Evolutionary conservation across 1,140 invertebrate genomes (phyloP).

Genomic region (Thalassaphorura encarpata): DNA sequence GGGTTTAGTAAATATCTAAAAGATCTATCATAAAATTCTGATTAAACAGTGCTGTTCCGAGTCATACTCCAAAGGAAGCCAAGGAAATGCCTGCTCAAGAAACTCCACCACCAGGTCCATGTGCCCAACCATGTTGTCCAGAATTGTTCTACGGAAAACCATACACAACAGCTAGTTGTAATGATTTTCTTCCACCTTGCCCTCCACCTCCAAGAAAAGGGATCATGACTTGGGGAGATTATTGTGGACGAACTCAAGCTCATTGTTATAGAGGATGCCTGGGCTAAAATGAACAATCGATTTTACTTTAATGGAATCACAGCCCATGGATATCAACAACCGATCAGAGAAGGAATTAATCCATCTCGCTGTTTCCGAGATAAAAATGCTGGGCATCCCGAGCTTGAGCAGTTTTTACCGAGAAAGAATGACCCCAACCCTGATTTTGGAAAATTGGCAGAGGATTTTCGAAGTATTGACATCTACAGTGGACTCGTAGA

Average conservation of each 20-base stretch:
- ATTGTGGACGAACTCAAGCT: constrained; percentile 6
- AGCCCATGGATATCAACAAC: constrained; percentile 23
- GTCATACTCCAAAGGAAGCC: too few relatives aligned
- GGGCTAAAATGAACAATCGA: constrained; percentile 8
- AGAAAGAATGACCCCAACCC: not conserved
- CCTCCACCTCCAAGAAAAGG: too few relatives aligned
- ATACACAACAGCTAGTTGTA: too few relatives aligned
- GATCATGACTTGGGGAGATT: not conserved
- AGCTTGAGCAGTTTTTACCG: constrained; percentile 15
- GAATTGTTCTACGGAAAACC: too few relatives aligned
- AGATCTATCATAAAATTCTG: too few relatives aligned
- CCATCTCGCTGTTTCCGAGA: constrained; percentile 12
- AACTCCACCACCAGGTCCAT: too few relatives aligned
- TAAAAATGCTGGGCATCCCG: constrained; percentile 7
- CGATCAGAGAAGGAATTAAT: constrained; percentile 24
- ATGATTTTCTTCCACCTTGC: too few relatives aligned
- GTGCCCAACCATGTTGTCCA: too few relatives aligned
- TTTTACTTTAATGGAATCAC: constrained; percentile 22
- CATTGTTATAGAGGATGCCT: constrained; percentile 12
- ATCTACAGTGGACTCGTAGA: constrained; percentile 26
- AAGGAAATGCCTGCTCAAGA: too few relatives aligned
- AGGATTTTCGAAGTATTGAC: constrained; percentile 25
- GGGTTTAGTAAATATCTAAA: too few relatives aligned
- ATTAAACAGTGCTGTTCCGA: not conserved
- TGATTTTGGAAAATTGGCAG: constrained; percentile 19